Evolutionary conservation across 2,797 vertebrate species (phyloP).

Genomic region (Sebastes kiyomatsui): DNA sequence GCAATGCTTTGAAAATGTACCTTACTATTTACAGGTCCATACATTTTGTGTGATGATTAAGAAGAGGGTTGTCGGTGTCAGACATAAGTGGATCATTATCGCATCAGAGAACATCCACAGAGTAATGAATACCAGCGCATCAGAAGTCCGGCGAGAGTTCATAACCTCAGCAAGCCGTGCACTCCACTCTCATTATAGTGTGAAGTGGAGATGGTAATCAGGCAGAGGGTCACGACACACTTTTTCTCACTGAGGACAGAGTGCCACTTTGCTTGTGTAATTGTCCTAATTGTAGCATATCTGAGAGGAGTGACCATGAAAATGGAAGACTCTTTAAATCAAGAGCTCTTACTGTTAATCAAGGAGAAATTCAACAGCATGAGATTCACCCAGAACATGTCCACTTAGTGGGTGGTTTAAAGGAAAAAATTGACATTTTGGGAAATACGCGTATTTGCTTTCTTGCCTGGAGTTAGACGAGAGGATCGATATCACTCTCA

Average conservation of each 20-base stretch:
- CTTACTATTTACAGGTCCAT: background rate
- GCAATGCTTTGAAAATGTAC: background rate
- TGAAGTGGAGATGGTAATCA: conserved; percentile 51
- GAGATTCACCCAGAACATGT: background rate
- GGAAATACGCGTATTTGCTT: background rate
- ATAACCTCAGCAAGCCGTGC: conserved; percentile 28
- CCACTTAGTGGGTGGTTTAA: background rate
- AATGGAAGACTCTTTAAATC: conserved; percentile 60
- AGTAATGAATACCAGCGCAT: conserved; percentile 37
- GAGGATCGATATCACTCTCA: background rate
- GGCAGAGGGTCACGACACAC: conserved; percentile 40
- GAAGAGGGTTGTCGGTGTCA: background rate
- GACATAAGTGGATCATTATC: conserved; percentile 44
- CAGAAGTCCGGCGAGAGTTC: conserved; percentile 38
- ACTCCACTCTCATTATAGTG: conserved; percentile 44
- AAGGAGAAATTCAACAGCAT: conserved; percentile 47
- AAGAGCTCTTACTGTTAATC: conserved; percentile 72
- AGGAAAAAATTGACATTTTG: background rate
- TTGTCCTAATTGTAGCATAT: conserved; percentile 72
- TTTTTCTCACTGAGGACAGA: conserved; percentile 42
- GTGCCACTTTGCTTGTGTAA: conserved; percentile 66
- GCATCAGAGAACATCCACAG: conserved; percentile 30
- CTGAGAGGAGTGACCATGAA: conserved; percentile 60
- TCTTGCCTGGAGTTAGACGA: background rate
- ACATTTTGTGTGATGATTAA: conserved; percentile 13